These are phyloP conservation scores for Eulemur coronatus DNA, from an alignment of 2,797 vertebrate species.

Conservation along the genomic window DNA sequence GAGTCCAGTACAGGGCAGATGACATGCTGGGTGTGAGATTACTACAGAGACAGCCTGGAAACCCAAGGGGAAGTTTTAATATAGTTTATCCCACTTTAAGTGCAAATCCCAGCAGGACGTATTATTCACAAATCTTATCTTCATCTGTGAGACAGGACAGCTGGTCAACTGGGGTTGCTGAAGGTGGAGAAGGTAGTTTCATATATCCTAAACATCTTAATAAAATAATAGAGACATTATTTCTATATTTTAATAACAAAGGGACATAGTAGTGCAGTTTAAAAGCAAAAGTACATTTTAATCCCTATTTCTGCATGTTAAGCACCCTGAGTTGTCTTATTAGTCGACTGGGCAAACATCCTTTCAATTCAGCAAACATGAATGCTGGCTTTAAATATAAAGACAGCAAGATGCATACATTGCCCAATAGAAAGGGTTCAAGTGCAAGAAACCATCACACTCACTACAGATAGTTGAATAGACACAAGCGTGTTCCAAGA, in stretches of 20 bases:
- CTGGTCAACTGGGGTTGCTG: neutral
- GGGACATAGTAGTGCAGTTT: neutral
- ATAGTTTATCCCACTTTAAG: neutral
- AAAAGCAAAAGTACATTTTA: neutral
- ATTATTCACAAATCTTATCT: neutral
- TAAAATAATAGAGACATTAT: neutral
- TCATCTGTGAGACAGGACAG: neutral
- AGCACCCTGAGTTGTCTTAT: neutral
- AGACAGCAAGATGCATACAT: neutral
- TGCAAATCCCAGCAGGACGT: neutral
- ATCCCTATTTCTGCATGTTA: neutral
- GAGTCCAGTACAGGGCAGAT: no score
- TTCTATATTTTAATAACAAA: neutral
- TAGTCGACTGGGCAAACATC: neutral
- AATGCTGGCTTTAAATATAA: neutral
- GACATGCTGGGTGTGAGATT: neutral
- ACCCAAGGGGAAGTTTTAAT: neutral
- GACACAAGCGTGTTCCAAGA: neutral
- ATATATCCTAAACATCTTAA: constrained; percentile 3
- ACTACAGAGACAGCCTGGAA: neutral
- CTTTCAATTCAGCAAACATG: neutral
- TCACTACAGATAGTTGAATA: neutral
- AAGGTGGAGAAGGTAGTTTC: neutral
- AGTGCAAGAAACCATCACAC: neutral
- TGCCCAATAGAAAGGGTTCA: neutral